Conservation (phyloP, 2,888 invertebrate genomes). For the Protonemura montana region DNA sequence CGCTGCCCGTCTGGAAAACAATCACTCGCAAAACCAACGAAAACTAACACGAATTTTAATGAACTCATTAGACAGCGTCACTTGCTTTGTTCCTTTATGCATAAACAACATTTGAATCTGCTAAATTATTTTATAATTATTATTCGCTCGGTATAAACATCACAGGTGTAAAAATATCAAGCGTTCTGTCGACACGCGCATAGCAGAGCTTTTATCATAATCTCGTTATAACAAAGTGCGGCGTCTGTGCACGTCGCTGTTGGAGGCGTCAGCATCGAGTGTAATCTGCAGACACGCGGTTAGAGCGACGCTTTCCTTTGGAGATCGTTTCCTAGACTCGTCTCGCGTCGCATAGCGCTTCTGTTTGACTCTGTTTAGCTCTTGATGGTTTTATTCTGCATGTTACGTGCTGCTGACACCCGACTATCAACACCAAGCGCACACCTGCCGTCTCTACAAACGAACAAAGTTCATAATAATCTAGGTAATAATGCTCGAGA, state of each 20-base stretch:
- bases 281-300: neutral
- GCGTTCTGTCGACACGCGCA: neutral
- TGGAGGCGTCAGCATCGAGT: neutral
- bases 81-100: neutral
- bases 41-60: neutral
- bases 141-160: slow-evolving; percentile 14
- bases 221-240: neutral
- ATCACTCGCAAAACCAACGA: neutral
- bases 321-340: neutral
- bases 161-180: neutral
- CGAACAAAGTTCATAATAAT: neutral
- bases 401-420: neutral
- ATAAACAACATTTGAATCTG: neutral
- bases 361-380: neutral
- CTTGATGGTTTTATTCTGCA: neutral
- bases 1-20: neutral
- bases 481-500: neutral
- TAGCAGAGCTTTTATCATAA: neutral
- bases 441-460: neutral
- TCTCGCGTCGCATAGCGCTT: too few relatives aligned
- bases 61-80: neutral
- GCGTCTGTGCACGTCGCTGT: neutral
- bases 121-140: slow-evolving; percentile 21
- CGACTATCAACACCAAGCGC: neutral
- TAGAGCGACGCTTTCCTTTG: neutral